Base-by-base conservation (phyloP, 2,113 vertebrate genomes). In the Chamaea fasciata region DNA sequence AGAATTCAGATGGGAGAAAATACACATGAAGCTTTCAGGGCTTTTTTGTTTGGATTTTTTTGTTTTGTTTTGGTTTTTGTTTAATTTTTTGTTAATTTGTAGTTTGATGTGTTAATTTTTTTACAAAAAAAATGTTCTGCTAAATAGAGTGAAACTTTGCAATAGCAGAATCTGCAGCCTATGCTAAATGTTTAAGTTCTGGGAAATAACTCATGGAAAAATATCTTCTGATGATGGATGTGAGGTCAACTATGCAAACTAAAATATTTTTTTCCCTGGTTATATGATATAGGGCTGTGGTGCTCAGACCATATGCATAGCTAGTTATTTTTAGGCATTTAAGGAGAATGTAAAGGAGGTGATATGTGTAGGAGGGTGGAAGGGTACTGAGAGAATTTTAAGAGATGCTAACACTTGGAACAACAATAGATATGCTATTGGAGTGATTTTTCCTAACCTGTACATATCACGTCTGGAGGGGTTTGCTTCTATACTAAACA, bases 261-360 rank as follows among this genome's bases (percentile, higher is more conserved):
- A 79, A 95, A 95, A 92, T 91, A 94, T 74, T 80, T 85, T 84
- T 83, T 76, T 95, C 35, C 39, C 31, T 27, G 26, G 87, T 67
- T 90, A 90, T 28, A 93, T 80, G 64, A 37, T 97, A 89, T 84
- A 89, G 95, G 94, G 87, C 95, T 95, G 93, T 94, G 89, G 95
- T 95, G 78, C 95, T 96, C 93, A 92, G 93, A 96, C 95, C 96
- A 97, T 95, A 97, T 96, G 95, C 59, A 74, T 83, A 95, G 78
- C 76, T 92, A 81, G 95, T 80, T 97, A 96, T 97, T 95, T 97
- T 92, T 97, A 97, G 91, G 50, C 93, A 47, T 90, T 94, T 96
- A 92, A 91, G 35, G 89, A 95, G 94, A 95, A 96, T 76, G 84
- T 97, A 97, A 94, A 94, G 92, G 94, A 97, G 92, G 95, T 94